Conservation (phyloP, 2,888 invertebrate species). For the Vesta saturnalis region DNA sequence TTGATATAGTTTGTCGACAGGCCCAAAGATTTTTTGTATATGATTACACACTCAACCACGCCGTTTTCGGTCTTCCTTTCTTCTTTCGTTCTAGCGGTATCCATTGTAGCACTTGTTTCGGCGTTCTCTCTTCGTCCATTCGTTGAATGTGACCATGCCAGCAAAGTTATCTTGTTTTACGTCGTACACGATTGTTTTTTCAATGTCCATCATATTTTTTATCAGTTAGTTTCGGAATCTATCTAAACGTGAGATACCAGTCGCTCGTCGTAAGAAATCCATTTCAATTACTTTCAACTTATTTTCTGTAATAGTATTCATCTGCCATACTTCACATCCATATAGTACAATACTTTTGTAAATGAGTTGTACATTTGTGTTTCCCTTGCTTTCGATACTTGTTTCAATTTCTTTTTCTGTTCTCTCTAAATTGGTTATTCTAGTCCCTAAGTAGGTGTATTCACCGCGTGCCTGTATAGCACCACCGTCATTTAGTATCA, state of each 20-base stretch:
- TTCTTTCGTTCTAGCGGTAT: too few relatives aligned
- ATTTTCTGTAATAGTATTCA: constrained; percentile 9
- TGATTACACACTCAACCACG: background rate
- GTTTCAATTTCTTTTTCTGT: constrained; percentile 8
- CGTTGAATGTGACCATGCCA: constrained; percentile 4
- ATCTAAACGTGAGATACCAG: constrained; percentile 11
- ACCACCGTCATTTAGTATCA: too few relatives aligned
- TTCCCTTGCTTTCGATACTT: constrained; percentile 11
- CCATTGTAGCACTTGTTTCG: constrained; percentile 6
- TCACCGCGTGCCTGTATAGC: too few relatives aligned
- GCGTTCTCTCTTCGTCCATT: constrained; percentile 3
- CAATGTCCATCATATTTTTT: constrained; percentile 6
- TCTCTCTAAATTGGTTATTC: background rate
- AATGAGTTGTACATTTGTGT: constrained; percentile 15
- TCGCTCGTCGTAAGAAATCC: constrained; percentile 6
- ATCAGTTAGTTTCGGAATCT: constrained; percentile 8
- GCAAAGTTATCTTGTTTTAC: constrained; percentile 12
- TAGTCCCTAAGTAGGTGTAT: too few relatives aligned
- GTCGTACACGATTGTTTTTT: constrained; percentile 12
- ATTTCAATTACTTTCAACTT: too few relatives aligned
- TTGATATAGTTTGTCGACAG: too few relatives aligned
- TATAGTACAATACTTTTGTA: constrained; percentile 18
- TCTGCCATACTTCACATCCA: constrained; percentile 13
- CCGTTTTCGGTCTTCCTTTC: background rate
- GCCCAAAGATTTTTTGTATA: too few relatives aligned